Percentiles rank a stretch among this genome's conserved stretches.
These are phyloP conservation scores for Decapterus maruadsi DNA, from an alignment of 2,797 vertebrate genomes.

Conservation along the genomic window DNA sequence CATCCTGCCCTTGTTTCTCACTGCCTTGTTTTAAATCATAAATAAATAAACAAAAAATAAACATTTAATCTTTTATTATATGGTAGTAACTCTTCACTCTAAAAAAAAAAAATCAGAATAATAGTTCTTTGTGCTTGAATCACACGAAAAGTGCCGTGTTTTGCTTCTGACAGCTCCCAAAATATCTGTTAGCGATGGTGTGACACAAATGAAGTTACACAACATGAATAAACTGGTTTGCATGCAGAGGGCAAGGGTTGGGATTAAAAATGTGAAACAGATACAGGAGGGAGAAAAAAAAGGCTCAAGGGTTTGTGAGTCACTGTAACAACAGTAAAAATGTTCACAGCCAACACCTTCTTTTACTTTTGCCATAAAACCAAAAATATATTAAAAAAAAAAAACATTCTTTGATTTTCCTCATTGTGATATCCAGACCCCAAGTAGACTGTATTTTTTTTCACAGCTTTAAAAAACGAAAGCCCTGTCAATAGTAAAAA, in stretches of 20 bases:
- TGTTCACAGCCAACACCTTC: constrained; percentile 60
- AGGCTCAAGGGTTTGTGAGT: constrained; percentile 60
- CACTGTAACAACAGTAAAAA: constrained; percentile 62
- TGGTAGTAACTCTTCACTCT: neutral
- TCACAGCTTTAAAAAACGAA: constrained; percentile 41
- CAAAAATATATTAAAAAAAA: constrained; percentile 58
- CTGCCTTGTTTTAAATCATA: neutral
- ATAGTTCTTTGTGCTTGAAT: neutral
- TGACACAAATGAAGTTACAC: constrained; percentile 20
- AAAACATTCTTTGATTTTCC: constrained; percentile 36
- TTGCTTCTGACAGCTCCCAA: constrained; percentile 10
- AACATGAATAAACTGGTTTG: constrained; percentile 37
- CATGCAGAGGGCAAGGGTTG: constrained; percentile 45
- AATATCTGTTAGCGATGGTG: neutral
- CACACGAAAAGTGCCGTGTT: neutral
- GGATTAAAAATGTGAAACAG: constrained; percentile 42
- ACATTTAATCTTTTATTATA: neutral
- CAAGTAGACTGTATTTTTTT: constrained; percentile 21
- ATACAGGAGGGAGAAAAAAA: constrained; percentile 6
- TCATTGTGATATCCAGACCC: constrained; percentile 24
- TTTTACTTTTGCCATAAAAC: constrained; percentile 67
- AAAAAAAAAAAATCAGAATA: neutral
- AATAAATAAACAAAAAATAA: neutral
- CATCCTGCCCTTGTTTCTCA: neutral
- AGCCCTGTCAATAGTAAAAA: constrained; percentile 35